Evolutionary conservation across 2,888 invertebrate genomes (phyloP), one percentile per base, ranked within the genome.

Genomic region (Urechis unicinctus): DNA sequence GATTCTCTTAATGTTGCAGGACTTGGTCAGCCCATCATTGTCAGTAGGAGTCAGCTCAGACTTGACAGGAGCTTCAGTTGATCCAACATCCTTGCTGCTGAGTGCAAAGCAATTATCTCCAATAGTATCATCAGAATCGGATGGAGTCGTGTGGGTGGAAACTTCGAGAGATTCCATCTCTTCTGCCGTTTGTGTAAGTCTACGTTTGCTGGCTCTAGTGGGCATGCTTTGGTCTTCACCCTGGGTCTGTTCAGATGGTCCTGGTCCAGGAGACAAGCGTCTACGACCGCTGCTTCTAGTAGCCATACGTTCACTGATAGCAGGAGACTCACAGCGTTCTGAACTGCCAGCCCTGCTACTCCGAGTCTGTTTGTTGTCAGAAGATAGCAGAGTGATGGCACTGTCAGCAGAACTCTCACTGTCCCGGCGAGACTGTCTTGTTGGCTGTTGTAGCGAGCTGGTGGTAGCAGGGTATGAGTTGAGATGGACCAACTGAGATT

Each of bases 161-260:
- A 17, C 17, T 17, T 13, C 9, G 36, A 17, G 9, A 17, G 9
- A 9, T 25, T 13, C 17, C 1, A 3, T 21, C 25, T n/a, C 29
- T 6, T 55, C 48, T 17, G 31, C 29, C 3, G 52, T 46, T 9
- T 25, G 28, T n/a, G 9, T 21, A 13, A 58, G 51, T 25, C 52
- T 4, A 6, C 58, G 45, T 26, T 58, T 58, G 49, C 58, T 58
- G 29, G 51, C 51, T 29, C 58, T 2, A 1, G 58, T 58, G 25
- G 30, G 30, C 28, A 42, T 51, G 3, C 31, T 22, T n/a, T 44
- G 50, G 30, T 55, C 51, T 24, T 44, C 52, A 31, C 51, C 43
- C 17, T 45, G 31, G 17, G 55, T 26, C 17, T 36, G 28, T 2
- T 50, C 54, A 5, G 13, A 4, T 22, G 50, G 28, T n/a, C 22